Evolutionary conservation across 2,888 invertebrate species (phyloP).

Genomic region (Phasia obesa): DNA sequence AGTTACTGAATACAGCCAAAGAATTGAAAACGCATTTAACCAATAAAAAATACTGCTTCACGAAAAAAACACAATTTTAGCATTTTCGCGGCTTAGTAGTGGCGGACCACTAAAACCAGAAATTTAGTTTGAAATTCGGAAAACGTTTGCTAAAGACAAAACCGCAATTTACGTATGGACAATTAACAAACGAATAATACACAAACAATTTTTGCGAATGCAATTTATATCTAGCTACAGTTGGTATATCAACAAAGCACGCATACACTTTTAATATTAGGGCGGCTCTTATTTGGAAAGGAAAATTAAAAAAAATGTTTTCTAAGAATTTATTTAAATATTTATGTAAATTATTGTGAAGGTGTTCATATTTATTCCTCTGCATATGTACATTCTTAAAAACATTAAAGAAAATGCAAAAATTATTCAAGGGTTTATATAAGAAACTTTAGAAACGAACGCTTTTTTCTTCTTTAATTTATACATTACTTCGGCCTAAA

Average conservation of each 20-base stretch:
- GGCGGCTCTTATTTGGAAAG: neutral
- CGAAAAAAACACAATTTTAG: constrained; percentile 33
- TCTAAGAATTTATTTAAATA: neutral
- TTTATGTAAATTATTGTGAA: neutral
- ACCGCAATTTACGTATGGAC: constrained; percentile 66
- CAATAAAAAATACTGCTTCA: neutral
- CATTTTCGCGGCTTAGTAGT: constrained; percentile 55
- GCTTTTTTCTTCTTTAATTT: no score
- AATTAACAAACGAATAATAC: constrained; percentile 28
- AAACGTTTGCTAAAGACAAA: constrained; percentile 65
- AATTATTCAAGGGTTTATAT: no score
- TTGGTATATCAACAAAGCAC: constrained; percentile 6
- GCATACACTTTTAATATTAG: neutral
- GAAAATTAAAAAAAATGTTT: no score
- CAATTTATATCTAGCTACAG: constrained; percentile 39
- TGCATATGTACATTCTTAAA: neutral
- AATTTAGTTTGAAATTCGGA: constrained; percentile 58
- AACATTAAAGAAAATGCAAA: no score
- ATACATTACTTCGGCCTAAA: neutral
- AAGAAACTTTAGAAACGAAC: no score
- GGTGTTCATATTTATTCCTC: neutral
- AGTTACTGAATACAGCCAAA: neutral
- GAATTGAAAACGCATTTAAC: constrained; percentile 39
- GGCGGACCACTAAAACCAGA: constrained; percentile 52
- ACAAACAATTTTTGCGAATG: constrained; percentile 17